A percentile compares a stretch with the other conserved stretches of the same genome.
Evolutionary conservation across 2,797 vertebrate species (phyloP).

Genomic region (Falco peregrinus): DNA sequence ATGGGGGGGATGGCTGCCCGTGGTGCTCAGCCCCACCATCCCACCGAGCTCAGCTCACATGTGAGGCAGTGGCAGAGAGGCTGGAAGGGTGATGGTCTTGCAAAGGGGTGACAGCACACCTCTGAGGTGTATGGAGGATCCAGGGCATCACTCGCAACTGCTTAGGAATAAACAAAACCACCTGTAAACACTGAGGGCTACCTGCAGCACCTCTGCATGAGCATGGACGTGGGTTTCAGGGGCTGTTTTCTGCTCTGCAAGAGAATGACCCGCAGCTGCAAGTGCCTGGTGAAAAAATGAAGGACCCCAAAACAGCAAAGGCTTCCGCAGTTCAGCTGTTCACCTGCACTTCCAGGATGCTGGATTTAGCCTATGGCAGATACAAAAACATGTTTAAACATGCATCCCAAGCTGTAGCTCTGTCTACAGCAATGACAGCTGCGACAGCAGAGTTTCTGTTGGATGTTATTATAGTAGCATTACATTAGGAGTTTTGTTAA

Average conservation of each 20-base stretch:
- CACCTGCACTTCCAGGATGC: neutral
- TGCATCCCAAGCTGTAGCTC: neutral
- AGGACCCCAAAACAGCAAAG: neutral
- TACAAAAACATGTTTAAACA: accelerated
- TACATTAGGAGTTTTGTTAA: neutral
- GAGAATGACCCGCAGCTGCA: accelerated
- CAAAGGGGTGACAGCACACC: neutral
- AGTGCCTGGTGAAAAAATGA: neutral
- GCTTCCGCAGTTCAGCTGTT: neutral
- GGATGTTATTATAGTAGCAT: accelerated
- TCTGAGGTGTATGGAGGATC: accelerated
- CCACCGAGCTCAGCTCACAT: accelerated
- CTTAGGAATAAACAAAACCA: accelerated
- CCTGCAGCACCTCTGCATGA: neutral
- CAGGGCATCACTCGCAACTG: accelerated
- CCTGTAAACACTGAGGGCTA: accelerated
- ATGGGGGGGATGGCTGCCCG: no score
- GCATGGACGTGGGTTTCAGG: neutral
- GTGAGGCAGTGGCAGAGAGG: neutral
- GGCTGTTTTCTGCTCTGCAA: neutral
- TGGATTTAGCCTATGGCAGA: neutral
- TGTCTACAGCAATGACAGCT: neutral
- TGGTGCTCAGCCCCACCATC: neutral
- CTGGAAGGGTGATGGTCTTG: neutral
- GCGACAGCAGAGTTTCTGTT: accelerated